phyloP scores from a whole-genome alignment of 2,113 vertebrate genomes.

The Stigmatopora nigra region DNA sequence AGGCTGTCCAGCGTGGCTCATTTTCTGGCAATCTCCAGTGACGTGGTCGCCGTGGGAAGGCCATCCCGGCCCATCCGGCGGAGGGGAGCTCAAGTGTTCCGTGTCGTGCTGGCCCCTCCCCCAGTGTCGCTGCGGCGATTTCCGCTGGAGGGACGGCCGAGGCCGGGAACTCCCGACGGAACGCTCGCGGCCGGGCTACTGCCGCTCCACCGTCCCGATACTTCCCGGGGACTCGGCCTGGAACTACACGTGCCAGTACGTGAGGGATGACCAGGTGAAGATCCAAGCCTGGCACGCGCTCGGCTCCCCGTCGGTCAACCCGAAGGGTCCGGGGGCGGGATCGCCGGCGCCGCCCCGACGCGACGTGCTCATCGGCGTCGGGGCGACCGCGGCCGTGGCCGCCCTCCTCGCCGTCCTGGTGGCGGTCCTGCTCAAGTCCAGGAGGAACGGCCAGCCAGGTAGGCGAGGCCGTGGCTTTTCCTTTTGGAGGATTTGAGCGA shows the following conservation, averaged over 20 bases:
- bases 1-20: too few species aligned
- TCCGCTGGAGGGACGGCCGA: conserved; percentile 29
- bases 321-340: not conserved
- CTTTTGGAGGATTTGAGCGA: not conserved
- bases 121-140: fast-evolving
- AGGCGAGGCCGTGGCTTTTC: too few species aligned
- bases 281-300: conserved; percentile 12
- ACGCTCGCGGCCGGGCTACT: fast-evolving
- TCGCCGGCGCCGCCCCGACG: too few species aligned
- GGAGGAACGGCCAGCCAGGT: not conserved
- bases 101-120: not conserved
- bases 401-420: not conserved
- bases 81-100: conserved; percentile 12
- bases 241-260: conserved; percentile 28
- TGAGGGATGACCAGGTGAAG: fast-evolving
- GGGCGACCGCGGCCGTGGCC: not conserved
- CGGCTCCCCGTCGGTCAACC: not conserved
- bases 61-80: not conserved
- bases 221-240: not conserved
- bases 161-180: not conserved
- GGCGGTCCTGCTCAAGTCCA: conserved; percentile 14
- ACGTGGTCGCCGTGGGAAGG: too few species aligned
- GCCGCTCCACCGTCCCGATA: conserved; percentile 16
- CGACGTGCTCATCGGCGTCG: conserved; percentile 2
- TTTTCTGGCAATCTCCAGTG: conserved; percentile 11